Base-by-base conservation (phyloP, 2,797 vertebrate genomes). In the Hapalemur alaotrensis region DNA sequence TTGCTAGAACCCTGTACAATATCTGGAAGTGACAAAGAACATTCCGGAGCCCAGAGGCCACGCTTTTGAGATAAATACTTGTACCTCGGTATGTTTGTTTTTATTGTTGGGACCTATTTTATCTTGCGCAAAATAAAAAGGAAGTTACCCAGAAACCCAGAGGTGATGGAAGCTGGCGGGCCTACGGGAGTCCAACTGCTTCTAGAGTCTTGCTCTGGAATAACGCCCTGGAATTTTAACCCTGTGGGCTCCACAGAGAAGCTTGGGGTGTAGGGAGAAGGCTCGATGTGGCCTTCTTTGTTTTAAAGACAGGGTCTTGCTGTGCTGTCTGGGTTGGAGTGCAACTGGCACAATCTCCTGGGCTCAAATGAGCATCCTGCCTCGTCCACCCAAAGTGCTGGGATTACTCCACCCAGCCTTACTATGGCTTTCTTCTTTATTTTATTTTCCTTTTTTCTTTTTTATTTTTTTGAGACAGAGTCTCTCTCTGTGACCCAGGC, bases 1-100 rank as follows among this genome's bases (percentile, higher is more conserved):
- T 30, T 46, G 28, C 95, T 38, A 59, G 92, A 88, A 75, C 28
- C 48, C 12, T 4, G 18, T 8, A 97, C 93, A 94, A 96, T 96
- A 87, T 90, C 93, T 89, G 93, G 90, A 96, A 96, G 67, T 91
- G 92, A 95, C 85, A n/a, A n/a, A 35, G 35, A 2, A 59, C 30
- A 48, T 70, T 95, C 93, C 69, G 20, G 30, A 95, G 3, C 65
- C 57, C 52, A 13, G 80, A 54, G 3, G 3, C 4, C 2, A 0
- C 6, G 18, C 50, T 65, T 4, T 65, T 93, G 35, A 88, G 50
- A 57, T 48, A 83, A 87, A 78, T 70, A 35, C 1, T 25, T 78
- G 89, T 43, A 7, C 48, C 38, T 78, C 1, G 0, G 72, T 22
- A 10, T 8, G 76, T 90, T 81, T 89, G 73, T 92, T 89, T 11